A percentile compares a stretch with the other conserved stretches of the same genome.
phyloP scores from a whole-genome alignment of 2,888 invertebrate species.

The Andrena bicolor region DNA sequence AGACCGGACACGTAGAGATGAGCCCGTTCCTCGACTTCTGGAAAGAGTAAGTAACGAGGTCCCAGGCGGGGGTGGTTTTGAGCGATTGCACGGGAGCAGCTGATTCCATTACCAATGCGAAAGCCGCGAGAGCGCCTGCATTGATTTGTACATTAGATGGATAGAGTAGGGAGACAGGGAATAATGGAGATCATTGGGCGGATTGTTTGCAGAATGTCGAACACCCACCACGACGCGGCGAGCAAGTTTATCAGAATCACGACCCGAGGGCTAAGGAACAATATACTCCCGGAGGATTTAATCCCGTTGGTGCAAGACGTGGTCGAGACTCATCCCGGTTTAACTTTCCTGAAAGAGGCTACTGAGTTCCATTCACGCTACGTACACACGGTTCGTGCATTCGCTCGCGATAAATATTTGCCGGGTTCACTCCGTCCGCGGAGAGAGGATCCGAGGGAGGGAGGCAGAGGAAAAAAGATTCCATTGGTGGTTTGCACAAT shows the following conservation, averaged over 20 bases:
- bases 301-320: slow-evolving; percentile 98
- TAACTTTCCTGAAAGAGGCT: slow-evolving; percentile 98
- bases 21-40: slow-evolving; percentile 95
- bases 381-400: slow-evolving; percentile 93
- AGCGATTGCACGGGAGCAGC: background rate
- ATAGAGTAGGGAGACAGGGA: no score
- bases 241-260: slow-evolving; percentile 95
- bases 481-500: slow-evolving; percentile 41
- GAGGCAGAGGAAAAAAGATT: slow-evolving; percentile 30
- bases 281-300: slow-evolving; percentile 95
- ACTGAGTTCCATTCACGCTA: slow-evolving; percentile 99
- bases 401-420: slow-evolving; percentile 45
- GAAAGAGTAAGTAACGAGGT: slow-evolving; percentile 91
- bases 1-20: slow-evolving; percentile 91
- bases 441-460: background rate
- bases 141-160: no score
- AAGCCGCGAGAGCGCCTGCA: no score
- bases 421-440: background rate
- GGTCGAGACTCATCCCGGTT: slow-evolving; percentile 99
- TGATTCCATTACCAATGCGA: no score
- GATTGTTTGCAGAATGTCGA: slow-evolving; percentile 88
- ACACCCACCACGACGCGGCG: slow-evolving; percentile 94
- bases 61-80: background rate
- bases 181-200: no score
- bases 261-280: slow-evolving; percentile 89